Evolutionary conservation across 2,113 vertebrate genomes (phyloP).

Genomic region (Emydocephalus ijimae): DNA sequence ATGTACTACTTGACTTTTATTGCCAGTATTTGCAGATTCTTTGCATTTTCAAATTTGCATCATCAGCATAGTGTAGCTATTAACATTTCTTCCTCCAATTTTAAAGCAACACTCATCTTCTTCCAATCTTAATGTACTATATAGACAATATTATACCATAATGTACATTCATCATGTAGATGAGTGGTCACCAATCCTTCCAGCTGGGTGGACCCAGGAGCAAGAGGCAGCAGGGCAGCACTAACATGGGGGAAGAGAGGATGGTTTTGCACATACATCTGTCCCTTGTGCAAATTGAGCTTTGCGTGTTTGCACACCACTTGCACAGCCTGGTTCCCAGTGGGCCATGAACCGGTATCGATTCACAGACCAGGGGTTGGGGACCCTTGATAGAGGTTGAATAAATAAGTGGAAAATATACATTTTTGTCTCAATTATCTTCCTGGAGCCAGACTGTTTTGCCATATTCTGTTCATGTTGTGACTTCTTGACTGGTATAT

Average conservation of each 20-base stretch:
- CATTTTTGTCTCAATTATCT: background rate
- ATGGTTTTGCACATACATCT: background rate
- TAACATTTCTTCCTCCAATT: background rate
- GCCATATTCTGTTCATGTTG: background rate
- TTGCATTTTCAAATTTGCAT: background rate
- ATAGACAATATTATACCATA: background rate
- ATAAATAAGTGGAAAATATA: background rate
- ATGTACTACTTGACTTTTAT: background rate
- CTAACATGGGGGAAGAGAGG: background rate
- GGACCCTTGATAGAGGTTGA: background rate
- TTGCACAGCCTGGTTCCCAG: background rate
- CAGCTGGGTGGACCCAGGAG: accelerated
- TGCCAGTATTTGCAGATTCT: background rate
- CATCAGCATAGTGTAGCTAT: background rate
- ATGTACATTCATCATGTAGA: background rate
- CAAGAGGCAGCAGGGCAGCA: background rate
- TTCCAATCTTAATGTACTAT: background rate
- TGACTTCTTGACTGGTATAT: background rate
- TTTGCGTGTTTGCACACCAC: background rate
- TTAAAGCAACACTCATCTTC: background rate
- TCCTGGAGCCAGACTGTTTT: background rate
- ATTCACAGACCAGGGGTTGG: background rate
- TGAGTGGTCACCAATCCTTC: background rate
- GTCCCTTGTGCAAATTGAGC: background rate
- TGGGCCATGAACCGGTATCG: background rate